These are phyloP conservation scores for Scopus umbretta DNA, from an alignment of 2,113 vertebrate genomes.

Conservation along the genomic window DNA sequence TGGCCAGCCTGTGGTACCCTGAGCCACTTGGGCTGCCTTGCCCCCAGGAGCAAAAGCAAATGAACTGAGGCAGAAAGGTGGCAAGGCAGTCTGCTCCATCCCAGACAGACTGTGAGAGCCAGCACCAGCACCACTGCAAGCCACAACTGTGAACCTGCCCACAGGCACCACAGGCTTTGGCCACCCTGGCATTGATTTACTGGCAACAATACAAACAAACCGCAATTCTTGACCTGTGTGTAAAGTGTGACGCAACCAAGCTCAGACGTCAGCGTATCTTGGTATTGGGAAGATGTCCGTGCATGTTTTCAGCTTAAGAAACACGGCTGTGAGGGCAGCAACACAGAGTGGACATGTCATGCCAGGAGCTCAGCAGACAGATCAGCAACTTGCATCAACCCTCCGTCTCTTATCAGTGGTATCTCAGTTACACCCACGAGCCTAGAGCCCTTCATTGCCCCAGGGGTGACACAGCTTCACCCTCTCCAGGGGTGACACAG, in stretches of 20 bases:
- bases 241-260: not conserved
- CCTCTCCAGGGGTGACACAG: not conserved
- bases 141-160: not conserved
- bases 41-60: not conserved
- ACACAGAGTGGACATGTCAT: rapidly evolving
- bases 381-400: not conserved
- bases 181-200: not conserved
- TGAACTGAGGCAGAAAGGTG: not conserved
- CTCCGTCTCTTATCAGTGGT: not conserved
- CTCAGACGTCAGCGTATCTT: not conserved
- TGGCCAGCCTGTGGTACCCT: not conserved
- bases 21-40: rapidly evolving
- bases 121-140: not conserved
- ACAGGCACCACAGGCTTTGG: not conserved
- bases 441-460: not conserved
- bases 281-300: not conserved
- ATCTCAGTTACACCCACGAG: not conserved
- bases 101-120: not conserved
- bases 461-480: not conserved
- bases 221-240: not conserved
- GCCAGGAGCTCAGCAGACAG: not conserved
- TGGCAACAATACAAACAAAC: not conserved
- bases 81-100: not conserved
- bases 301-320: not conserved
- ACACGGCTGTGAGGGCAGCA: rapidly evolving